These are phyloP conservation scores for Bhutanitis thaidina DNA, from an alignment of 2,888 invertebrate genomes.

Conservation along the genomic window DNA sequence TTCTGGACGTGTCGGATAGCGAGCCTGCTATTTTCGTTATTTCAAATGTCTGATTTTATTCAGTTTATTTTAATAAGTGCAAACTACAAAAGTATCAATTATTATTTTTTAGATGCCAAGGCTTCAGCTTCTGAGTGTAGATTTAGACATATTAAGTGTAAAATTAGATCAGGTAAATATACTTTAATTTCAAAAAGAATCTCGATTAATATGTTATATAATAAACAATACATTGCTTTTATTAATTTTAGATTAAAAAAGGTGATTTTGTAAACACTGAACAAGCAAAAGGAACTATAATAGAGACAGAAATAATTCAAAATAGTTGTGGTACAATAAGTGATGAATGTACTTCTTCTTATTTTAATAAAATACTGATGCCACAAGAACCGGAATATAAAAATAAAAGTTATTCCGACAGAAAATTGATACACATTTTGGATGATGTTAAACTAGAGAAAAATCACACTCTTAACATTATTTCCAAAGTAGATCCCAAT, in stretches of 20 bases:
- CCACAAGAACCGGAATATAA: constrained; percentile 22
- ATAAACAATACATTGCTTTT: background rate
- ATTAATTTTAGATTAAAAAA: constrained; percentile 40
- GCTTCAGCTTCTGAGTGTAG: constrained; percentile 42
- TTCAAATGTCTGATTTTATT: too few relatives aligned
- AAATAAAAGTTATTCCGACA: constrained; percentile 43
- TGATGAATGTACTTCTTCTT: background rate
- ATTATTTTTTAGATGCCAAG: constrained; percentile 51
- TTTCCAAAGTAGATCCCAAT: constrained; percentile 47
- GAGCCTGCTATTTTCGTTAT: too few relatives aligned
- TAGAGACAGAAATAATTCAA: constrained; percentile 25
- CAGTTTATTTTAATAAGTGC: background rate
- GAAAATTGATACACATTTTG: constrained; percentile 61
- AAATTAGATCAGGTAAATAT: constrained; percentile 52
- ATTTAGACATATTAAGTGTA: constrained; percentile 46
- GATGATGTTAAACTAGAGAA: constrained; percentile 53
- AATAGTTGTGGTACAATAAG: constrained; percentile 22
- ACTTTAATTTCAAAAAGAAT: background rate
- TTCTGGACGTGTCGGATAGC: too few relatives aligned
- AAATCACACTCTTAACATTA: constrained; percentile 42
- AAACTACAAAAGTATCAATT: background rate
- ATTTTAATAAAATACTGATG: constrained; percentile 16
- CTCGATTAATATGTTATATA: background rate
- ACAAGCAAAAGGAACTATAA: constrained; percentile 24
- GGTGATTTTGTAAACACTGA: constrained; percentile 29